Evolutionary conservation across 2,888 invertebrate genomes (phyloP), one percentile per base, ranked within the genome.

Genomic region (Tortricodes alternella): DNA sequence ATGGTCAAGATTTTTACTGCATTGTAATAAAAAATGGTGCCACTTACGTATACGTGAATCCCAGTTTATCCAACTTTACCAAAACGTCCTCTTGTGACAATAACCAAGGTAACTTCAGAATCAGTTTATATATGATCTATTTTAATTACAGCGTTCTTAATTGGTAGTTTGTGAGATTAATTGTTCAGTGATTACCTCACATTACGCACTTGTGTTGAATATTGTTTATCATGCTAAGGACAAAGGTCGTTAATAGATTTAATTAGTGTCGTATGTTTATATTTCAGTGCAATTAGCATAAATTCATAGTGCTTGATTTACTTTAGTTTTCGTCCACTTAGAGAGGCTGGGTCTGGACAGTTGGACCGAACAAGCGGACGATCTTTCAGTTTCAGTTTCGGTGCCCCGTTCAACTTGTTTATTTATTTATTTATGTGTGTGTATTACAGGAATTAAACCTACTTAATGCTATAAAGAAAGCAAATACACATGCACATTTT

Each of bases 101-200:
- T 37, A 11, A 2, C 34, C 2, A 9, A 11, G 9, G n/a, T 2
- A 37, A 24, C 8, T 24, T 24, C 2, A 24, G 7, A 6, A 24
- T 16, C 27, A 8, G 16, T 46, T 53, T 55, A 41, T 55, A 55
- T 43, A 55, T 11, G 13, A 24, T 3, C 9, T 2, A 13, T 29
- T 29, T 44, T 44, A 44, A 44, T 44, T 44, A 27, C 29, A 34
- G 15, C 3, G 2, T 1, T 7, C 2, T 21, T 55, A 48, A 55
- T 55, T 48, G 48, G 15, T 24, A 6, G 41, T 35, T 27, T 55
- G 23, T 46, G 15, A 15, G 29, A 23, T 18, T 46, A 38, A 48
- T 48, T 35, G 39, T 19, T n/a, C 13, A 6, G 4, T 4, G 16
- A 27, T 19, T 35, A 41, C 24, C 18, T 11, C 38, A 18, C 41